phyloP scores from a whole-genome alignment of 37 sponge, comb jelly and placozoan species.

The Corticium candelabrum region DNA sequence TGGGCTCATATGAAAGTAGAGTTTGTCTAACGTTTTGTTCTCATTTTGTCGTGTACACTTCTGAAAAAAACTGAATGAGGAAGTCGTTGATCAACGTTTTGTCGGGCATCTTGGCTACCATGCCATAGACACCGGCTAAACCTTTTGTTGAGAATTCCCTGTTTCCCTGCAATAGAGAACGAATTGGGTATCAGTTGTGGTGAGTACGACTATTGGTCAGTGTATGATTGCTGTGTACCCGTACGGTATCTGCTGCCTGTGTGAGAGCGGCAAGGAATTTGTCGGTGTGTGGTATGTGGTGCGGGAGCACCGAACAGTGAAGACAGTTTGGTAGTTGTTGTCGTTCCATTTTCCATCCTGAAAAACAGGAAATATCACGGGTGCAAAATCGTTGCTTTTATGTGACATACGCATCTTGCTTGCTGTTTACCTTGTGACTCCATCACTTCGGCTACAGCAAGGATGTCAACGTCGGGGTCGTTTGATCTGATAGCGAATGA shows the following conservation, averaged over 20 bases:
- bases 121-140: constrained; percentile 75
- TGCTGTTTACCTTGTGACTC: constrained; percentile 40
- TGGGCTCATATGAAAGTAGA: no score
- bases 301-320: constrained; percentile 65
- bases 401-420: no score
- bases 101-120: constrained; percentile 76
- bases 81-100: constrained; percentile 52
- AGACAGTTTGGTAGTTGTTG: constrained; percentile 21
- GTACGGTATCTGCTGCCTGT: constrained; percentile 33
- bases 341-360: constrained; percentile 75
- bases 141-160: constrained; percentile 44
- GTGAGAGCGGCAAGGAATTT: constrained; percentile 35
- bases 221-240: constrained; percentile 24
- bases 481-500: constrained; percentile 45
- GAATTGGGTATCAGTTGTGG: no score
- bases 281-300: constrained; percentile 36
- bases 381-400: not conserved
- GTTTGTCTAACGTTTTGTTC: no score
- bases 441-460: constrained; percentile 72
- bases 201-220: no score
- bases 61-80: constrained; percentile 53
- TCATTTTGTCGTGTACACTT: constrained; percentile 42
- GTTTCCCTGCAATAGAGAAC: constrained; percentile 24
- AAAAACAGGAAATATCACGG: not conserved
- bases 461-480: constrained; percentile 26